phyloP scores from a whole-genome alignment of 1,140 invertebrate species.

The Drosophila punjabiensis region DNA sequence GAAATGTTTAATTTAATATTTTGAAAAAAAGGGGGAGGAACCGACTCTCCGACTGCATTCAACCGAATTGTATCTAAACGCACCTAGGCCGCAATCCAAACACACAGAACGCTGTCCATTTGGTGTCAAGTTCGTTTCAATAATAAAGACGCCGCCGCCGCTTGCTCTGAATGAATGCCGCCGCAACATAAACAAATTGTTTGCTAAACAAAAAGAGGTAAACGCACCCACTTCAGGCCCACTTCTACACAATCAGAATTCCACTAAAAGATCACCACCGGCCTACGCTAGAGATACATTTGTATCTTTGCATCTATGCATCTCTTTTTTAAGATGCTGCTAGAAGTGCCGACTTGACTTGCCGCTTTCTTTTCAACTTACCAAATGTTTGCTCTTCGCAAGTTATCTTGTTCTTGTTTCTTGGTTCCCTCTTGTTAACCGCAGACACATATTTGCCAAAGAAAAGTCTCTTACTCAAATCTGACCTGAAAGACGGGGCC shows the following conservation, averaged over 20 bases:
- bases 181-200: slow-evolving; percentile 69
- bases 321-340: slow-evolving; percentile 28
- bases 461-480: slow-evolving; percentile 42
- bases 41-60: slow-evolving; percentile 2
- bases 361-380: slow-evolving; percentile 45
- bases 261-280: slow-evolving; percentile 56
- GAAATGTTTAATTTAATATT: slow-evolving; percentile 68
- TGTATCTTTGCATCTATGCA: slow-evolving; percentile 13
- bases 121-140: slow-evolving; percentile 80
- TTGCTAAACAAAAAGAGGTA: slow-evolving; percentile 76
- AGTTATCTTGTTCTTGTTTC: slow-evolving; percentile 23
- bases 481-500: slow-evolving; percentile 49
- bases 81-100: slow-evolving; percentile 62
- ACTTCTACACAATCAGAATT: slow-evolving; percentile 31
- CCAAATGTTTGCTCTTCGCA: slow-evolving; percentile 53
- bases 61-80: slow-evolving; percentile 43
- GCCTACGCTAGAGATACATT: slow-evolving; percentile 41
- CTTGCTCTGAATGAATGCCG: slow-evolving; percentile 30
- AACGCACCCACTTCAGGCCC: slow-evolving; percentile 26
- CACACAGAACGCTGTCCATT: slow-evolving; percentile 56
- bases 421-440: neutral
- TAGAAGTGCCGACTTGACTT: slow-evolving; percentile 1
- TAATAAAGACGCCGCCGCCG: slow-evolving; percentile 60
- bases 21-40: slow-evolving; percentile 8
- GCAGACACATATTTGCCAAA: slow-evolving; percentile 20